phyloP scores from a whole-genome alignment of 2,888 invertebrate genomes.

The Drosophila affinis region DNA sequence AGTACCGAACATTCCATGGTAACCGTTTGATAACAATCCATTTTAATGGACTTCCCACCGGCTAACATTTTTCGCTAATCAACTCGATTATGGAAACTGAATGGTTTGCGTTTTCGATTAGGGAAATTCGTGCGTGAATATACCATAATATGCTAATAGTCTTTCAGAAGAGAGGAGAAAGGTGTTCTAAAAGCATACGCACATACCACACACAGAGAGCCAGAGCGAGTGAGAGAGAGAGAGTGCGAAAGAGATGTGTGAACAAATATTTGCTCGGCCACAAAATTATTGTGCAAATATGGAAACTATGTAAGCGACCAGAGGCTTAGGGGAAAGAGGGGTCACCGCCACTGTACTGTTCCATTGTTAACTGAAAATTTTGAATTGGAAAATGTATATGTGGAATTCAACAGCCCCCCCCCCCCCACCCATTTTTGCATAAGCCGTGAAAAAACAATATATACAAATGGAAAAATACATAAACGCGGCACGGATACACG shows the following conservation, averaged over 20 bases:
- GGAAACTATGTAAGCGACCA: slow-evolving; percentile 67
- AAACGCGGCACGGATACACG: slow-evolving; percentile 1
- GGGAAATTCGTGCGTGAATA: slow-evolving; percentile 56
- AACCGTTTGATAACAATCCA: slow-evolving; percentile 19
- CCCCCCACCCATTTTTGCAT: slow-evolving; percentile 11
- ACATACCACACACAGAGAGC: slow-evolving; percentile 20
- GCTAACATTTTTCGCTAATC: slow-evolving; percentile 60
- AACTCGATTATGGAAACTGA: slow-evolving; percentile 58
- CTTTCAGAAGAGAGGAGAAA: slow-evolving; percentile 24
- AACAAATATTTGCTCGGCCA: slow-evolving; percentile 72
- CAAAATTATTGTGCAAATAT: slow-evolving; percentile 76
- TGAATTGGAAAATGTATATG: slow-evolving; percentile 4
- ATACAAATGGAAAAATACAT: slow-evolving; percentile 6
- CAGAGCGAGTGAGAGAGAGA: not conserved
- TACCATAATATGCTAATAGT: slow-evolving; percentile 65
- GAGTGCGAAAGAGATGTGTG: slow-evolving; percentile 47
- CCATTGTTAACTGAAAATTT: slow-evolving; percentile 14
- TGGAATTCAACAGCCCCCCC: not conserved
- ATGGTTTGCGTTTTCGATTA: slow-evolving; percentile 52
- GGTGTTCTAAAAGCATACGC: slow-evolving; percentile 64
- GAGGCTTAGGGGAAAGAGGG: slow-evolving; percentile 12
- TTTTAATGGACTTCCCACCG: slow-evolving; percentile 42
- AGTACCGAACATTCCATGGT: not conserved
- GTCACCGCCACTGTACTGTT: not conserved
- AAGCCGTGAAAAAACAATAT: slow-evolving; percentile 34